Percentiles rank a stretch among this genome's conserved stretches.
Evolutionary conservation across 1,140 invertebrate genomes (phyloP).

Genomic region (Drosophila repleta): DNA sequence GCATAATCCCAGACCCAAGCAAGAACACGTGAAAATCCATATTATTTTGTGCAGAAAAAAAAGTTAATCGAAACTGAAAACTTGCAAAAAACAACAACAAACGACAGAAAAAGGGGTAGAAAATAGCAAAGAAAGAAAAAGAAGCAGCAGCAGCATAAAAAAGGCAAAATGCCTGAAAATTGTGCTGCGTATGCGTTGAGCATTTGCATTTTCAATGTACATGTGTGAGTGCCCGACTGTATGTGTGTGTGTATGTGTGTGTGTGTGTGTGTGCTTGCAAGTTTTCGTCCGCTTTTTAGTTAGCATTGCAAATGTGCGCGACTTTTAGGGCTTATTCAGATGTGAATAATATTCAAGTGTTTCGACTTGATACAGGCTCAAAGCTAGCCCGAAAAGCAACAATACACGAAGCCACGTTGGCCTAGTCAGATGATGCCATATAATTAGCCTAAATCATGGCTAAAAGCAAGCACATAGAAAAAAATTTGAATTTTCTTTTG

Average conservation of each 20-base stretch:
- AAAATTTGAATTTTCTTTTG: neutral
- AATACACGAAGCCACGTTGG: neutral
- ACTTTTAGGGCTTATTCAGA: conserved; percentile 42
- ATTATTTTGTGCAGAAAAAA: conserved; percentile 48
- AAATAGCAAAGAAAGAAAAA: conserved; percentile 7
- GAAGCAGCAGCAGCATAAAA: conserved; percentile 1
- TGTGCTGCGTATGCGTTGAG: conserved; percentile 15
- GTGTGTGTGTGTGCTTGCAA: conserved; percentile 12
- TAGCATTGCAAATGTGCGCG: conserved; percentile 66
- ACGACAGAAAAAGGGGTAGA: conserved; percentile 13
- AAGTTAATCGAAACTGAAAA: conserved; percentile 52
- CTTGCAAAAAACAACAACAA: conserved; percentile 23
- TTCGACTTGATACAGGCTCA: conserved; percentile 23
- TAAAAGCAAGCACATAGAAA: neutral
- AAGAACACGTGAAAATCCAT: conserved; percentile 44
- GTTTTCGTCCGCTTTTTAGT: conserved; percentile 21
- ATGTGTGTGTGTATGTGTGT: conserved; percentile 4
- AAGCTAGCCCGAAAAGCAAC: neutral
- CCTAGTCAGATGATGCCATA: conserved; percentile 13
- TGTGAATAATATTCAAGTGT: conserved; percentile 36
- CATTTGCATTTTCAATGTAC: conserved; percentile 37
- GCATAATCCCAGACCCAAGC: conserved; percentile 21
- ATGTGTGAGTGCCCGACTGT: neutral
- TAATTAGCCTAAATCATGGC: conserved; percentile 25
- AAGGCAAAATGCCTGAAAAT: conserved; percentile 21